Base-by-base conservation (phyloP, 2,888 invertebrate genomes). In the Fragum fragum region DNA sequence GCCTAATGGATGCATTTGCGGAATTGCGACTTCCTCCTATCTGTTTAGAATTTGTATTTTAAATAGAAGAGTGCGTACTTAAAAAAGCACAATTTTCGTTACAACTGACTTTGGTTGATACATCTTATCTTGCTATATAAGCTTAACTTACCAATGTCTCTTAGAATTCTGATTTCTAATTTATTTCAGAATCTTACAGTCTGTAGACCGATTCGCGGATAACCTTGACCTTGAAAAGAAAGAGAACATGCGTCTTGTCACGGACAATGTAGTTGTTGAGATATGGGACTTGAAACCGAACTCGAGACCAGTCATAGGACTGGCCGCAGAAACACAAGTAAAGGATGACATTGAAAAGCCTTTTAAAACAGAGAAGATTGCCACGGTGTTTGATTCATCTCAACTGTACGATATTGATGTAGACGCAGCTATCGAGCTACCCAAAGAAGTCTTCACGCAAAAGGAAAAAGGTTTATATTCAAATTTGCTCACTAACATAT, bases 361-460 rank as follows among this genome's bases (percentile, higher is more conserved):
- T 1, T 89, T 89, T 69, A 72, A 79, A n/a, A 71, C 76, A 2
- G 81, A 84, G 36, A 77, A 78, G 36, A 89, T 89, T 21, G 81
- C 87, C 1, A 88, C 89, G 0, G 73, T 89, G 18, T 88, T 83
- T 70, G 82, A 89, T 57, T 77, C 84, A 57, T 82, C 89, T 7
- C 84, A 88, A 11, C 59, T 90, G 28, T 83, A 77, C 28, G 83
- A 84, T 39, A 83, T 83, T 1, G 76, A 88, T 18, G 85, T 91
- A 23, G 90, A 91, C 70, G 89, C 90, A 14, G 91, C 92, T n/a
- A 91, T 92, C 53, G 89, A 90, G 71, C 80, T 92, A 11, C 92
- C 92, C 0, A 76, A 81, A 21, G 86, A 89, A 59, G 86, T 91
- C 6, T 88, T 92, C 32, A 61, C 23, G n/a, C 73, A 76, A 57